Evolutionary conservation across 64 coral and sea anemone species (phyloP).

Genomic region (Pocillopora verrucosa): DNA sequence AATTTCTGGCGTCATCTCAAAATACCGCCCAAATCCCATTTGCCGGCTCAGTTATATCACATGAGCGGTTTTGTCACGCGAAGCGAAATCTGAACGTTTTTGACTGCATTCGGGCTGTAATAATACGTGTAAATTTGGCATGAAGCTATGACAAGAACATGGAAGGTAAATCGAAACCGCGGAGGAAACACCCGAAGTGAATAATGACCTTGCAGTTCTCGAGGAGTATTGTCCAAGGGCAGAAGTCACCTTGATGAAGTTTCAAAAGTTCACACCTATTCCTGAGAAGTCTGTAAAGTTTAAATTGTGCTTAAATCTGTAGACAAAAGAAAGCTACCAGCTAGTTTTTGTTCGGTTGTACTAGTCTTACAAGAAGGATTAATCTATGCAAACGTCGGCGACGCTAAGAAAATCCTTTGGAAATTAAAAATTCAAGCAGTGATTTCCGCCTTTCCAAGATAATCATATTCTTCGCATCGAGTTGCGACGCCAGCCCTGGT

Average conservation of each 20-base stretch:
- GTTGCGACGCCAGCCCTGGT: too few relatives aligned
- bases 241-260: not conserved
- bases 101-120: not conserved
- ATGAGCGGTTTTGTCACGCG: slow-evolving; percentile 1
- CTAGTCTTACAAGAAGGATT: not conserved
- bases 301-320: not conserved
- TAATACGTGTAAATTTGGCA: not conserved
- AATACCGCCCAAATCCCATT: slow-evolving; percentile 11
- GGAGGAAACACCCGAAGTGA: not conserved
- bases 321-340: not conserved
- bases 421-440: too few relatives aligned
- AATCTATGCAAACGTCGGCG: too few relatives aligned
- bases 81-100: not conserved
- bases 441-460: too few relatives aligned
- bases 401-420: too few relatives aligned
- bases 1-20: not conserved
- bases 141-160: not conserved
- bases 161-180: not conserved
- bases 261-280: not conserved
- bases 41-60: not conserved
- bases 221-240: not conserved
- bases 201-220: not conserved
- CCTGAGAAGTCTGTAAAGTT: not conserved
- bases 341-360: not conserved
- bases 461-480: too few relatives aligned